A percentile compares a stretch with the other conserved stretches of the same genome.
phyloP scores from a whole-genome alignment of 2,113 vertebrate species.

The Leptodactylus fuscus region DNA sequence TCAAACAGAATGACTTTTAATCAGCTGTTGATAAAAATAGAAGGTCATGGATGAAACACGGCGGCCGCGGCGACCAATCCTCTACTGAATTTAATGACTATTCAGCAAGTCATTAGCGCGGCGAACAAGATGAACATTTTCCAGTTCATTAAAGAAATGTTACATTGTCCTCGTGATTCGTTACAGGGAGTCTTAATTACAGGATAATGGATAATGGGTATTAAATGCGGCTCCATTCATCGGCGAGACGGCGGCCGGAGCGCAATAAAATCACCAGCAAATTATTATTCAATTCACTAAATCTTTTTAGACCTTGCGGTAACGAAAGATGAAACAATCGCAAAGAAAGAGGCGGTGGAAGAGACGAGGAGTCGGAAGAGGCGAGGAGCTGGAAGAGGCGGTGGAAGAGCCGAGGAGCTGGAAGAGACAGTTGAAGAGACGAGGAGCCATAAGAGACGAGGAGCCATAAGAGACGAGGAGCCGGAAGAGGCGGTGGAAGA shows the following conservation, averaged over 20 bases:
- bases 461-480: too few species aligned
- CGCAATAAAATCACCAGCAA: slow-evolving; percentile 97
- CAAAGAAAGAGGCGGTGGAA: slow-evolving; percentile 80
- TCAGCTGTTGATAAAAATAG: slow-evolving; percentile 99
- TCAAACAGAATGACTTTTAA: slow-evolving; percentile 93
- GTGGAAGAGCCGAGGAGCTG: too few species aligned
- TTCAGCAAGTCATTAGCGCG: slow-evolving; percentile 93
- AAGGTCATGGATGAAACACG: slow-evolving; percentile 96
- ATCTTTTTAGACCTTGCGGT: slow-evolving; percentile 96
- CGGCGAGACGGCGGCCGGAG: slow-evolving; percentile 84
- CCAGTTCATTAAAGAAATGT: slow-evolving; percentile 98
- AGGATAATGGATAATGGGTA: slow-evolving; percentile 99
- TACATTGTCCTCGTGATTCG: slow-evolving; percentile 96
- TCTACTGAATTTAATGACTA: slow-evolving; percentile 91
- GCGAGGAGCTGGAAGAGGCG: too few species aligned
- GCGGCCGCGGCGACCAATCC: slow-evolving; percentile 84
- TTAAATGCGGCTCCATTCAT: slow-evolving; percentile 98
- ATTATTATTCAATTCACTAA: slow-evolving; percentile 99
- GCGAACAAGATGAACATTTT: slow-evolving; percentile 98
- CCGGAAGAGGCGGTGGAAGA: too few species aligned
- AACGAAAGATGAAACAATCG: slow-evolving; percentile 91
- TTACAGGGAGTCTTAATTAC: slow-evolving; percentile 99
- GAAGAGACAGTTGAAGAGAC: too few species aligned
- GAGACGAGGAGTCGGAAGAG: too few species aligned
- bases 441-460: too few species aligned